Base-by-base conservation (phyloP, 2,888 invertebrate genomes). In the Syritta pipiens region DNA sequence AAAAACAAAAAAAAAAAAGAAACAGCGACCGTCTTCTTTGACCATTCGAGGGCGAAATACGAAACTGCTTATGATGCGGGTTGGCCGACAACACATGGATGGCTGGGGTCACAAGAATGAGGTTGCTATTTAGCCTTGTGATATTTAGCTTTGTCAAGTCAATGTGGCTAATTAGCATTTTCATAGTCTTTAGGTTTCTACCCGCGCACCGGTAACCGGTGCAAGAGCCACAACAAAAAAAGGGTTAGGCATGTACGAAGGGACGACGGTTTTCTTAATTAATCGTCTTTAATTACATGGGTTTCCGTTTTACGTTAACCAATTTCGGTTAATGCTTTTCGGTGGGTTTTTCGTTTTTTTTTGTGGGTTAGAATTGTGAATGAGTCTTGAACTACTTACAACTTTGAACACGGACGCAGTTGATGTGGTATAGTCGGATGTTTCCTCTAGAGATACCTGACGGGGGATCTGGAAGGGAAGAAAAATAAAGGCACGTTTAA, bases 131-230 rank as follows among this genome's bases (percentile, higher is more conserved):
- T 24, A 53, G 30, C 44, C 26, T 35, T 55, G 40, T 60, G 48
- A 40, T 65, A 53, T 60, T 65, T 35, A 42, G 65, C 65, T 63
- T 65, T 42, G 30, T 59, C 53, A 65, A 49, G 40, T 53, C 53
- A 77, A 77, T 77, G 72, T 65, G 72, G 77, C 72, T 77, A 77
- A 77, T 77, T 77, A 77, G 65, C 62, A 77, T 68, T 72, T 77
- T 67, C 28, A 69, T 76, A 53, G 69, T 46, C 53, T 69, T 60
- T 17, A 51, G 12, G 49, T 30, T 57, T 63, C n/a, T 17, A 14
- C 37, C 7, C 12, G 7, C 28, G 28, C 2, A 28, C 28, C 28
- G 6, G 4, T 2, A n/a, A 28, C 28, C 28, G 28, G n/a, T n/a
- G n/a, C n/a, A n/a, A n/a, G n/a, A n/a, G n/a, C n/a, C n/a, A n/a